Evolutionary conservation across 1,140 invertebrate species (phyloP).

Genomic region (Sogatella furcifera): DNA sequence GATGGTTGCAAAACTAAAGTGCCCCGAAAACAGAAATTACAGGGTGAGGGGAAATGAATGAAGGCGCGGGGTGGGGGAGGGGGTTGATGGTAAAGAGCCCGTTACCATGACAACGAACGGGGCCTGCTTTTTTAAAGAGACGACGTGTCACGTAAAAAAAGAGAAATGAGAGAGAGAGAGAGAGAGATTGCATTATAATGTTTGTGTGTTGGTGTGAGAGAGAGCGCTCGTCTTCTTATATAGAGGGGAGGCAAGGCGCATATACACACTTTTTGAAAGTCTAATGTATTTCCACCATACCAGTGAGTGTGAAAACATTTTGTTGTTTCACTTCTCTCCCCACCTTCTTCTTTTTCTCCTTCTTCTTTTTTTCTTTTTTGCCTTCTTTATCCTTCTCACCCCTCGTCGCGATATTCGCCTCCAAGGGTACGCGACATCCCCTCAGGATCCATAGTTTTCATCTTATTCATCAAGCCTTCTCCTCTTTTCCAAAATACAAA

Average conservation of each 20-base stretch:
- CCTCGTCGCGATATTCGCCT: too few relatives aligned
- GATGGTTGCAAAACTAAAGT: background rate
- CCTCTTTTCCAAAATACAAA: too few relatives aligned
- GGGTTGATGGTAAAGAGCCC: constrained; percentile 13
- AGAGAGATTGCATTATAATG: background rate
- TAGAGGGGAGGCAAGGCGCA: background rate
- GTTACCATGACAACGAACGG: constrained; percentile 12
- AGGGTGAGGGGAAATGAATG: constrained; percentile 6
- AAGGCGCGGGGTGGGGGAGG: constrained; percentile 4
- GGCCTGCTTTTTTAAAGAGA: constrained; percentile 11
- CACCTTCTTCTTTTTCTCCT: background rate
- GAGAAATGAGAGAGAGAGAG: background rate
- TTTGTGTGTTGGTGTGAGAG: too few relatives aligned
- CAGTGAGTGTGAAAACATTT: constrained; percentile 16
- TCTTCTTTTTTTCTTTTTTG: too few relatives aligned
- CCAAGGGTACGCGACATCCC: too few relatives aligned
- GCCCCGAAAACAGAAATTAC: background rate
- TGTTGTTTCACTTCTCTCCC: constrained; percentile 11
- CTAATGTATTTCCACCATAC: constrained; percentile 12
- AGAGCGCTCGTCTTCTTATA: too few relatives aligned
- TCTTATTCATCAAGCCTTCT: too few relatives aligned
- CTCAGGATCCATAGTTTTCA: too few relatives aligned
- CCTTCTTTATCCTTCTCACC: too few relatives aligned
- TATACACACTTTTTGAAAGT: constrained; percentile 16
- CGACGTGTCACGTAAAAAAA: constrained; percentile 6